A percentile compares a stretch with the other conserved stretches of the same genome.
Conservation (phyloP, 1,140 invertebrate genomes). For the Bombus superbus region DNA sequence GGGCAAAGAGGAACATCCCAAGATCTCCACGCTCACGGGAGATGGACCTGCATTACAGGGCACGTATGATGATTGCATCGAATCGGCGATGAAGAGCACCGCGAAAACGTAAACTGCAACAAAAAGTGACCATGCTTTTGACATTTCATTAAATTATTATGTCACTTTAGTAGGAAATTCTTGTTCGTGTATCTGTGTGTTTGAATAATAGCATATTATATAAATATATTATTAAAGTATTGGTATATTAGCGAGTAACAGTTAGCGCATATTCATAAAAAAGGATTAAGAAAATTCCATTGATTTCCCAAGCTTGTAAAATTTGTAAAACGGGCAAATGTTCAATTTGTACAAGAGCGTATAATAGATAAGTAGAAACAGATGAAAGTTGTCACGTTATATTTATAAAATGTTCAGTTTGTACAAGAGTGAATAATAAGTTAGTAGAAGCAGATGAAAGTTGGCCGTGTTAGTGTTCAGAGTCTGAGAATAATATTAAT, state of each 20-base stretch:
- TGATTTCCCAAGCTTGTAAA: not conserved
- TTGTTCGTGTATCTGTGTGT: not conserved
- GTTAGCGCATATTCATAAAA: too few species aligned
- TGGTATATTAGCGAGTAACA: too few species aligned
- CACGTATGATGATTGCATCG: constrained; percentile 41
- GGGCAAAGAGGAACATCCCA: constrained; percentile 58
- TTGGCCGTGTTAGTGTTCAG: not conserved
- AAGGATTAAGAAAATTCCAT: not conserved
- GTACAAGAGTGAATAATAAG: not conserved
- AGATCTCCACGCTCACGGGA: constrained; percentile 55
- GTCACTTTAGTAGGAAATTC: not conserved
- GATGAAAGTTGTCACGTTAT: too few species aligned
- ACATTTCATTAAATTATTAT: not conserved
- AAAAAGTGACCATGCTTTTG: not conserved
- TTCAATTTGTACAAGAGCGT: not conserved
- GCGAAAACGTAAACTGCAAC: constrained; percentile 60
- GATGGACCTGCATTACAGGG: constrained; percentile 40
- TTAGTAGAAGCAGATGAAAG: too few species aligned
- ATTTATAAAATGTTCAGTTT: not conserved
- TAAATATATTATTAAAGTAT: too few species aligned
- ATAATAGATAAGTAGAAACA: not conserved
- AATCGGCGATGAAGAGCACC: constrained; percentile 56
- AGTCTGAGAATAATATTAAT: not conserved
- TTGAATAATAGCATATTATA: not conserved
- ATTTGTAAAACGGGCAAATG: too few species aligned